Evolutionary conservation across 2,113 vertebrate genomes (phyloP), one percentile per base, ranked within the genome.

Genomic region (Hypomesus transpacificus): DNA sequence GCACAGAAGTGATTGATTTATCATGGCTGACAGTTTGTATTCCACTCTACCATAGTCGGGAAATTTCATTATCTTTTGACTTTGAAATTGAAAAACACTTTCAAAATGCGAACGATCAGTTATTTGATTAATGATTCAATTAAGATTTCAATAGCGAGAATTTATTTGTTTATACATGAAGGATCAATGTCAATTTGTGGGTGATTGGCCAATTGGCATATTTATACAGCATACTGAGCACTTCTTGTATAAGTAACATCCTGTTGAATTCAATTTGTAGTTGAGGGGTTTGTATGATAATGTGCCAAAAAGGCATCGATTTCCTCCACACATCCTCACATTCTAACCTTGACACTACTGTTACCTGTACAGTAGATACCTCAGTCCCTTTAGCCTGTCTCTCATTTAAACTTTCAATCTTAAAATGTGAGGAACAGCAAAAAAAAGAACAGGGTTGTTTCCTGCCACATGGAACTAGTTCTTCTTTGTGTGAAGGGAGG

Each of bases 11-110:
- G 39, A 9, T 62, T 79, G 84, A 83, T 78, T 75, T 82, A 85
- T 84, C 68, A 70, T 76, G 66, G 70, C 82, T 83, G 84, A 86
- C 85, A 83, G 82, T 77, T 82, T 46, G 75, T 58, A 83, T 84
- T 78, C 76, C 81, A 74, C 66, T 79, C 79, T 74, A 81, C 84
- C 75, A 84, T n/a, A 63, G 13, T 63, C 28, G 11, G 28, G 24
- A 28, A 31, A 63, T 63, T 8, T 31, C 17, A 31, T 63, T 63
- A 28, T 14, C 24, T 16, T 61, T 28, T 61, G 59, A 61, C 59
- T 16, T 11, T 13, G 20, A 59, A 46, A 22, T 22, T 11, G 20
- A 13, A 59, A 21, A 21, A 7, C 17, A 59, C 5, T 21, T 20
- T 11, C 9, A 24, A 26, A 61, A 24, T 2, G 22, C 26, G 59